Evolutionary conservation across 2,888 invertebrate genomes (phyloP).

Genomic region (Leptopilina myrica): DNA sequence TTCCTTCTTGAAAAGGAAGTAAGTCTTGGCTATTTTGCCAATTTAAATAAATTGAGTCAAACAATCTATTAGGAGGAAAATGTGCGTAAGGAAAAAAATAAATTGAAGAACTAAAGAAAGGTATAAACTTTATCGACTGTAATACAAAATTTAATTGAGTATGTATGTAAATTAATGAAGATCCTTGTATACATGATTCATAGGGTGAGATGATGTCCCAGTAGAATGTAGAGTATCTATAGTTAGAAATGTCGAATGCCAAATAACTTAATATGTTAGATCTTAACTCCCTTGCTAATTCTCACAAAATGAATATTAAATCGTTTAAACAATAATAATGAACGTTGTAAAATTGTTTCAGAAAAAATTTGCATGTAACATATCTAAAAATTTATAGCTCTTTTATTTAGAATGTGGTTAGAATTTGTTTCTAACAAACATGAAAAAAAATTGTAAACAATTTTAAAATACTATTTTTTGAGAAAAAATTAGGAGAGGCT

Average conservation of each 20-base stretch:
- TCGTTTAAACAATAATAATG: not conserved
- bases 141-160: conserved; percentile 27
- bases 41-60: not conserved
- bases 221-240: conserved; percentile 3
- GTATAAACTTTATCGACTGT: conserved; percentile 7
- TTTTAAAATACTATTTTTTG: no score
- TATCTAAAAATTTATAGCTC: no score
- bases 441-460: no score
- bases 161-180: conserved; percentile 23
- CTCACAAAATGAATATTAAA: not conserved
- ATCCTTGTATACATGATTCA: conserved; percentile 22
- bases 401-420: no score
- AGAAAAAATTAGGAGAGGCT: not conserved
- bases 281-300: not conserved
- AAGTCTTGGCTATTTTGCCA: no score
- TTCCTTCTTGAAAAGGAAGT: no score
- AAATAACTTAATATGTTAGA: not conserved
- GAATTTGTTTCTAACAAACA: no score
- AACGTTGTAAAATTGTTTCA: not conserved
- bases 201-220: not conserved
- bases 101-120: not conserved
- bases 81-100: not conserved
- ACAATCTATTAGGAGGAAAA: not conserved
- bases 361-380: no score
- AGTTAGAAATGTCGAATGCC: not conserved